Evolutionary conservation across 92 coral and sea anemone genomes (phyloP).

Genomic region (Paramuricea clavata): DNA sequence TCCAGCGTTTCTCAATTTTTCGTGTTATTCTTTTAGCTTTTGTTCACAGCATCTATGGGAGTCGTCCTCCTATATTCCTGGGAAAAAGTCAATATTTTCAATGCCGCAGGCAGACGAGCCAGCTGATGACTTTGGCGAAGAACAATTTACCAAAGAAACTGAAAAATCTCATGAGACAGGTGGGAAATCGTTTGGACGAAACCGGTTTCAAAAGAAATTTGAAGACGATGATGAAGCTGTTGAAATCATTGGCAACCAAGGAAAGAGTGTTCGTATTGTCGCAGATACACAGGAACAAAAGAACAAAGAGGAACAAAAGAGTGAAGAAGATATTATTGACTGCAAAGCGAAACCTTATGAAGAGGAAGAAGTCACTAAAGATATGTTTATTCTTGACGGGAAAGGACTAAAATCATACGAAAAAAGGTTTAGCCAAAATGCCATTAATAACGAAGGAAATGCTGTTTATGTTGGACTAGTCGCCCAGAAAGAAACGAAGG

Average conservation of each 20-base stretch:
- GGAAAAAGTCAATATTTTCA: slow-evolving; percentile 88
- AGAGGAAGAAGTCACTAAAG: not conserved
- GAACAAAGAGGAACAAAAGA: too few relatives aligned
- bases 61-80: slow-evolving; percentile 77
- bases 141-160: not conserved
- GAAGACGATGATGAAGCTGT: not conserved
- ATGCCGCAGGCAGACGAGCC: slow-evolving; percentile 72
- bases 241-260: not conserved
- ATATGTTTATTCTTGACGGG: too few relatives aligned
- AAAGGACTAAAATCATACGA: not conserved
- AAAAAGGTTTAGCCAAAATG: not conserved
- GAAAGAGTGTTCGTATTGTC: not conserved
- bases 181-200: not conserved
- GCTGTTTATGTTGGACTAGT: not conserved
- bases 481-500: not conserved
- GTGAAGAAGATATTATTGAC: not conserved
- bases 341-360: not conserved
- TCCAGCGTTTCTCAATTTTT: not conserved
- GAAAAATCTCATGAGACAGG: not conserved
- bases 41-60: slow-evolving; percentile 89
- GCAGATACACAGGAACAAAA: too few relatives aligned
- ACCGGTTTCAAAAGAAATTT: not conserved
- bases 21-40: slow-evolving; percentile 42
- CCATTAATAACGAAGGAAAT: not conserved
- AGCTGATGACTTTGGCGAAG: slow-evolving; percentile 55